Evolutionary conservation across 2,888 invertebrate species (phyloP).

Genomic region (Synanthedon formicaeformis): DNA sequence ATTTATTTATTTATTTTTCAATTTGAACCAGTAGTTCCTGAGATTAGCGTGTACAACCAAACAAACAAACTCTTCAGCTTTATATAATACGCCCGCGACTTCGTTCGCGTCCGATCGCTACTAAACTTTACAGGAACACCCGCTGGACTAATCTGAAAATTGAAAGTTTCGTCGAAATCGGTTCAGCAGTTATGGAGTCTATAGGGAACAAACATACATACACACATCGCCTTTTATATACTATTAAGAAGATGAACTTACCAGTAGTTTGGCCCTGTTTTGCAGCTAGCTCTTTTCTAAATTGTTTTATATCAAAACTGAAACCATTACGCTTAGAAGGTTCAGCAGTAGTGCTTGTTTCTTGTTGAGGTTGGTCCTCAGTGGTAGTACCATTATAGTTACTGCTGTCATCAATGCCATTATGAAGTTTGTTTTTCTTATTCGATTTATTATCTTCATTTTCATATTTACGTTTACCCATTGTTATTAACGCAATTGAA

Average conservation of each 20-base stretch:
- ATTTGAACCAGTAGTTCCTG: too few relatives aligned
- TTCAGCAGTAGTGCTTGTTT: constrained; percentile 3
- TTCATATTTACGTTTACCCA: constrained; percentile 53
- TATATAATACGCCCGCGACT: too few relatives aligned
- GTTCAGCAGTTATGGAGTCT: too few relatives aligned
- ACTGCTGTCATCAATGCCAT: constrained; percentile 7
- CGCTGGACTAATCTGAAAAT: too few relatives aligned
- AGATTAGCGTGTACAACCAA: too few relatives aligned
- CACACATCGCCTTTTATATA: too few relatives aligned
- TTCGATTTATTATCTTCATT: constrained; percentile 17
- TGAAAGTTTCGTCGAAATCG: too few relatives aligned
- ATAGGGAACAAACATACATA: too few relatives aligned
- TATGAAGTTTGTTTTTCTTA: constrained; percentile 25
- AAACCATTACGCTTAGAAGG: constrained; percentile 19
- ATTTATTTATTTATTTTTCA: too few relatives aligned
- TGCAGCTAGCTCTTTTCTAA: constrained; percentile 66
- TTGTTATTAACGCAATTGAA: constrained; percentile 10
- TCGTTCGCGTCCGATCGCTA: too few relatives aligned
- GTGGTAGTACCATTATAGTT: constrained; percentile 15
- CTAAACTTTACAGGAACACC: too few relatives aligned
- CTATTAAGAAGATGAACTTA: constrained; percentile 29
- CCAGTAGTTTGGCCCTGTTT: constrained; percentile 69
- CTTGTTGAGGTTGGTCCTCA: constrained; percentile 14
- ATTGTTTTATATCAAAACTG: constrained; percentile 70
- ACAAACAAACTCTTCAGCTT: too few relatives aligned